phyloP scores from a whole-genome alignment of 2,797 vertebrate species.

The Thaleichthys pacificus region DNA sequence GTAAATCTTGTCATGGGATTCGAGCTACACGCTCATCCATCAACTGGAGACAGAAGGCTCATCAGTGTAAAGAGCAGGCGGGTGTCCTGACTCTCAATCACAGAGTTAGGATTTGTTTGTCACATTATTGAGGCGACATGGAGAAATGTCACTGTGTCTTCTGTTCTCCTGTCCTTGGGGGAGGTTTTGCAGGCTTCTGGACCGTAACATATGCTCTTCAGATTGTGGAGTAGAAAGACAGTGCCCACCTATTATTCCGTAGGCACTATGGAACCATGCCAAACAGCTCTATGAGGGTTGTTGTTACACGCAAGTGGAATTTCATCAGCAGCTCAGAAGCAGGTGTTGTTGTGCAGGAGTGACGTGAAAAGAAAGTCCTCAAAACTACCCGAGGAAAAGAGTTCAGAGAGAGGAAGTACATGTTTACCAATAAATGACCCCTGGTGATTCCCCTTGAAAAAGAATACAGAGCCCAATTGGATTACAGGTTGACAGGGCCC shows the following conservation, averaged over 20 bases:
- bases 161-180: not conserved
- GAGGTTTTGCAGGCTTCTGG: not conserved
- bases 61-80: conserved; percentile 26
- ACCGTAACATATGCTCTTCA: not conserved
- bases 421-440: not conserved
- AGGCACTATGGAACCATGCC: no score
- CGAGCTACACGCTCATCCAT: conserved; percentile 49
- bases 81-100: conserved; percentile 24
- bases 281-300: not conserved
- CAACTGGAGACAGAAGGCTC: conserved; percentile 37
- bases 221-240: not conserved
- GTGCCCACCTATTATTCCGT: not conserved
- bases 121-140: conserved; percentile 3
- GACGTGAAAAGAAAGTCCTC: not conserved
- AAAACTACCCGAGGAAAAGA: no score
- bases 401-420: not conserved
- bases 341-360: not conserved
- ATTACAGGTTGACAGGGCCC: conserved; percentile 7
- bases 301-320: not conserved
- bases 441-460: not conserved
- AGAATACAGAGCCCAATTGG: not conserved
- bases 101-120: conserved; percentile 34
- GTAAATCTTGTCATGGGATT: conserved; percentile 31
- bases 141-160: conserved; percentile 8
- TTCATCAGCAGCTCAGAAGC: not conserved